Percentiles rank a stretch among this genome's conserved stretches.
phyloP scores from a whole-genome alignment of 2,797 vertebrate genomes.

The Hippopotamyrus pictus region DNA sequence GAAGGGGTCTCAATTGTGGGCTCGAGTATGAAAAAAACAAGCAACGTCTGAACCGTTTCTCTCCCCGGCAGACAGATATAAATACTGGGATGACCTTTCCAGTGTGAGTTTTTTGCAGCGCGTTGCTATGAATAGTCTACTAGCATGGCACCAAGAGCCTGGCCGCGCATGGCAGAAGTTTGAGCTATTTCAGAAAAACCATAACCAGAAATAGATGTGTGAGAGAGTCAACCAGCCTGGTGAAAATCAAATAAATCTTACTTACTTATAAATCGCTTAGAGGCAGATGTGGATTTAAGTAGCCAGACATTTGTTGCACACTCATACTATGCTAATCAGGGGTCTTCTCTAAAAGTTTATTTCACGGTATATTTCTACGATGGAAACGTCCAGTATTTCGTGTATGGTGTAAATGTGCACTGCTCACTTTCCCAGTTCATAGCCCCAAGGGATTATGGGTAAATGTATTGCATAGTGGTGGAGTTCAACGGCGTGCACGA shows the following conservation, averaged over 20 bases:
- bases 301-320: neutral
- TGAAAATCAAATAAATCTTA: neutral
- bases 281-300: neutral
- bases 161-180: neutral
- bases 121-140: neutral
- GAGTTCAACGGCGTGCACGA: neutral
- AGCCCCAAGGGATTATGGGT: neutral
- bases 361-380: neutral
- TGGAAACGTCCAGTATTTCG: neutral
- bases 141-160: neutral
- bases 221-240: neutral
- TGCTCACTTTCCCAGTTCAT: neutral
- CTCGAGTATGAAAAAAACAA: neutral
- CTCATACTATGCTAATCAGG: neutral
- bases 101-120: neutral
- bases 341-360: neutral
- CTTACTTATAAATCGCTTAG: neutral
- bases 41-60: neutral
- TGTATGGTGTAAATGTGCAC: neutral
- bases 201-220: conserved; percentile 3
- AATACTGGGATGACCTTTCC: conserved; percentile 18
- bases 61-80: conserved; percentile 14
- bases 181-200: conserved; percentile 7
- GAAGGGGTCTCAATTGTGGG: neutral
- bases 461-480: neutral